A percentile compares a stretch with the other conserved stretches of the same genome.
Conservation (phyloP, 2,113 vertebrate species). For the Lophius piscatorius region DNA sequence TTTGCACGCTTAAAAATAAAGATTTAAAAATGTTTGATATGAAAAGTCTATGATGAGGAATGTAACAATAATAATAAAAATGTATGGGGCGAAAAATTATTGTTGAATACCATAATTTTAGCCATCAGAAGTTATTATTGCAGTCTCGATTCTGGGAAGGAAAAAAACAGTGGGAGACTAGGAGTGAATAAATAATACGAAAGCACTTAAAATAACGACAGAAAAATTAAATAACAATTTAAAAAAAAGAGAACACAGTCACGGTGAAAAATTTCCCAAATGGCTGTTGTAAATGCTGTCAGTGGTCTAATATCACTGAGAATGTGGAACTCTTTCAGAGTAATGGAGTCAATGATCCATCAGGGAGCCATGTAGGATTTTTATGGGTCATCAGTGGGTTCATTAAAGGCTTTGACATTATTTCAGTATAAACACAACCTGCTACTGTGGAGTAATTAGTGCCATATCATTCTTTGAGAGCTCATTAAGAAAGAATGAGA, state of each 20-base stretch:
- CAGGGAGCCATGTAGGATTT: background rate
- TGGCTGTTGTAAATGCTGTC: background rate
- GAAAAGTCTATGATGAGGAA: background rate
- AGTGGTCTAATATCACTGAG: background rate
- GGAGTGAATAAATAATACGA: background rate
- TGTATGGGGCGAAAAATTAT: background rate
- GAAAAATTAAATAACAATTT: too few species aligned
- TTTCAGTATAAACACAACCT: background rate
- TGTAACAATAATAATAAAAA: background rate
- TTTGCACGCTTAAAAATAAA: too few species aligned
- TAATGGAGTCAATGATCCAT: background rate
- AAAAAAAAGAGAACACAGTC: too few species aligned
- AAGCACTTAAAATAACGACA: too few species aligned
- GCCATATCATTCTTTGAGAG: background rate
- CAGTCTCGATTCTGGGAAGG: background rate
- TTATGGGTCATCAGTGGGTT: background rate
- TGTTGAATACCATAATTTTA: background rate
- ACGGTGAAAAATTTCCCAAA: background rate
- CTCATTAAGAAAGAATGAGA: background rate
- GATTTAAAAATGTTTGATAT: too few species aligned
- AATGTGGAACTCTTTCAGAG: background rate
- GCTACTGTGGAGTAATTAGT: background rate
- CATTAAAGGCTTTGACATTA: background rate
- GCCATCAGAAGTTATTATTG: background rate
- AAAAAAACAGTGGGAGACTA: background rate